phyloP scores from a whole-genome alignment of 2,888 invertebrate genomes.

The Cacoxenus indagator region DNA sequence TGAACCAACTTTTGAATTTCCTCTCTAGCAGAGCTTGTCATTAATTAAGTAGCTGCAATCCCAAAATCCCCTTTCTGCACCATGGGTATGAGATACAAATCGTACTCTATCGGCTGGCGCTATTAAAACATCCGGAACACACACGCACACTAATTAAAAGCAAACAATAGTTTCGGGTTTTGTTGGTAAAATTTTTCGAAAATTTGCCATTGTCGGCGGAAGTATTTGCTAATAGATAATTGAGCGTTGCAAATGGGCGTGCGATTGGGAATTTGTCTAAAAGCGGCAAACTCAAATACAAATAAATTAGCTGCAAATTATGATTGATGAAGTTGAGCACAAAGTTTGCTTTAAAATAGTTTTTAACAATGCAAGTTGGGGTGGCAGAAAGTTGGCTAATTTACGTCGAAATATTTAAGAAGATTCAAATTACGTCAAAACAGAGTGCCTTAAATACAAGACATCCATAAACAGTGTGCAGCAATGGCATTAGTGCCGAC shows the following conservation, averaged over 20 bases:
- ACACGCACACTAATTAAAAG: slow-evolving; percentile 4
- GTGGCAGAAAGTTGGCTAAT: too few species aligned
- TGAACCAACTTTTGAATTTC: too few species aligned
- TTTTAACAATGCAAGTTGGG: too few species aligned
- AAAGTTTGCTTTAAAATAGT: not conserved
- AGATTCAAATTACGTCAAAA: not conserved
- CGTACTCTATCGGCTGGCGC: slow-evolving; percentile 46
- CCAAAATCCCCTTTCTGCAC: too few species aligned
- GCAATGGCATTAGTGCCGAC: too few species aligned
- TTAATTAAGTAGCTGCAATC: too few species aligned
- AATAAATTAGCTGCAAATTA: slow-evolving; percentile 6
- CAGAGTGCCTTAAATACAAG: not conserved
- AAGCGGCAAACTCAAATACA: not conserved
- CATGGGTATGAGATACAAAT: too few species aligned
- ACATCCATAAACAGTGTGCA: too few species aligned
- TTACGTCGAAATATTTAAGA: too few species aligned
- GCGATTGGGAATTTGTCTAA: not conserved
- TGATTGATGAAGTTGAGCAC: slow-evolving; percentile 10
- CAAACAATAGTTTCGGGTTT: not conserved
- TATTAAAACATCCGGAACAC: not conserved
- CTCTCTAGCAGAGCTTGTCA: too few species aligned
- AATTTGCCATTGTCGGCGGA: slow-evolving; percentile 43
- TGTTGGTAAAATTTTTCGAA: not conserved
- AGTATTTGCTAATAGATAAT: slow-evolving; percentile 7
- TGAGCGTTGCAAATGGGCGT: not conserved